phyloP scores from a whole-genome alignment of 2,888 invertebrate species.

The Dolomedes plantarius region DNA sequence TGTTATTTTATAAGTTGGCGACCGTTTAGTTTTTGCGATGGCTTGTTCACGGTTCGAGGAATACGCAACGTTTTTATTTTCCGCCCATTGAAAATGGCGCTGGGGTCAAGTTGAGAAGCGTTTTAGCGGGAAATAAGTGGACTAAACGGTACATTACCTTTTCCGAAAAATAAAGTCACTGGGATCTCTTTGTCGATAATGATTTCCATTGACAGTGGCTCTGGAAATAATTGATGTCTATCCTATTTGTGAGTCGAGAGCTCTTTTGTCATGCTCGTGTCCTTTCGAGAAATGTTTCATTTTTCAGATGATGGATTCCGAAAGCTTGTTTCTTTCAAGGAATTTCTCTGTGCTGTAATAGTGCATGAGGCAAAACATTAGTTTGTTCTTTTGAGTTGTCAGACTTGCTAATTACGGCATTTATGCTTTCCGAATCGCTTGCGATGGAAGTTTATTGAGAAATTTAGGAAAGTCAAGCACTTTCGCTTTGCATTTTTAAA shows the following conservation, averaged over 20 bases:
- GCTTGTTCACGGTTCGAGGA: not conserved
- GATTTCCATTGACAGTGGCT: not conserved
- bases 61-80: not conserved
- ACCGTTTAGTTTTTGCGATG: not conserved
- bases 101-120: not conserved
- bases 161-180: not conserved
- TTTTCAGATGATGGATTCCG: no score
- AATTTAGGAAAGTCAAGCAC: no score
- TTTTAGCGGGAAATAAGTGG: conserved; percentile 11
- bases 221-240: not conserved
- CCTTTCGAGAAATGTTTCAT: no score
- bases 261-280: not conserved
- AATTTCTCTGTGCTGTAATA: no score
- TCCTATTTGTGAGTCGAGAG: not conserved
- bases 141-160: conserved; percentile 15
- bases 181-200: not conserved
- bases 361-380: no score
- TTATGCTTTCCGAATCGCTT: no score
- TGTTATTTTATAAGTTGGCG: not conserved
- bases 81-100: not conserved
- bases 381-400: no score
- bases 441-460: no score
- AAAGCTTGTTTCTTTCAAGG: no score
- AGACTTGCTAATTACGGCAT: no score
- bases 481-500: no score